Conservation (phyloP, 1,140 invertebrate genomes). For the Mya arenaria region DNA sequence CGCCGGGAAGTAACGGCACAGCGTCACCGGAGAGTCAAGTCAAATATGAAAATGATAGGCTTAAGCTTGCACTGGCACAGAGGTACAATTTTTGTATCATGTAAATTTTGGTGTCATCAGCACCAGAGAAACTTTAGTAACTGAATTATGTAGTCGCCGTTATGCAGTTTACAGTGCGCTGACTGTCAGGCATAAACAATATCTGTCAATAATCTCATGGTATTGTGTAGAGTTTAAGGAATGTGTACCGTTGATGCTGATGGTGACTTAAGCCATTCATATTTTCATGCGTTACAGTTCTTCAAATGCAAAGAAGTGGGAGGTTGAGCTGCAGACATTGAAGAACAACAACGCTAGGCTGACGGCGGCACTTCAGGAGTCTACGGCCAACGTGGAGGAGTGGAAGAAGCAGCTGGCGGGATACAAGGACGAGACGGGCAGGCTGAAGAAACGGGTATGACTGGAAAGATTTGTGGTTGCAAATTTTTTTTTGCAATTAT, state of each 20-base stretch:
- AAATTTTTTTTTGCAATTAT: too few relatives aligned
- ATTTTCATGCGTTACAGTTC: constrained; percentile 86
- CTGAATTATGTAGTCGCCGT: too few relatives aligned
- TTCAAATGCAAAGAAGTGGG: constrained; percentile 99
- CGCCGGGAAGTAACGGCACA: constrained; percentile 72
- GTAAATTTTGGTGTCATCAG: too few relatives aligned
- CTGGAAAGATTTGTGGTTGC: too few relatives aligned
- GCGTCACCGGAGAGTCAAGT: constrained; percentile 92
- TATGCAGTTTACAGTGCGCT: too few relatives aligned
- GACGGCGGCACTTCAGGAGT: constrained; percentile 97
- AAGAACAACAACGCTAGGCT: constrained; percentile 98
- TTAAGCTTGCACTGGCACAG: constrained; percentile 97
- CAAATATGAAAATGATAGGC: constrained; percentile 98
- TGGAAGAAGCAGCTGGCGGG: constrained; percentile 98
- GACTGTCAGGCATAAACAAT: too few relatives aligned
- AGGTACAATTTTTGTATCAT: constrained; percentile 84
- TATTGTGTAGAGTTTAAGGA: too few relatives aligned
- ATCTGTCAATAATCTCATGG: too few relatives aligned
- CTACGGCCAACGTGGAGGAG: constrained; percentile 98
- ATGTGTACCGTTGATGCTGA: too few relatives aligned
- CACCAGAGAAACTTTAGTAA: too few relatives aligned
- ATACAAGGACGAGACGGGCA: constrained; percentile 97
- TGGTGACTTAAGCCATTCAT: too few relatives aligned
- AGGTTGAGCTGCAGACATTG: constrained; percentile 96
- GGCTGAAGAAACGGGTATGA: constrained; percentile 88